Base-by-base conservation (phyloP, 2,113 vertebrate species). In the Coregonus clupeaformis region DNA sequence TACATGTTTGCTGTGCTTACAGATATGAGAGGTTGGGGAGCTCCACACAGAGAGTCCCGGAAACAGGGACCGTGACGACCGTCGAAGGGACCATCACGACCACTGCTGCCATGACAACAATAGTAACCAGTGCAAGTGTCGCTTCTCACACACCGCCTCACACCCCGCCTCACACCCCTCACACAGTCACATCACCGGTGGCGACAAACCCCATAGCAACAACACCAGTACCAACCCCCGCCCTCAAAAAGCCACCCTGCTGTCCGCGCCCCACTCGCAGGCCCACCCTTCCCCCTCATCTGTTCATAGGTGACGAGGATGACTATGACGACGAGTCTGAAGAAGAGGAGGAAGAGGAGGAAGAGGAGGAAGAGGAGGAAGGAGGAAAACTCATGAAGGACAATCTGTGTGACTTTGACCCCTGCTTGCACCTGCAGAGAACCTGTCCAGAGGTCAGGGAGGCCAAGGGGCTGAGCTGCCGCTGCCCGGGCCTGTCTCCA, bases 371-470 rank as follows among this genome's bases (percentile, higher is more conserved):
- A 2, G 47, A 12, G 20, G 57, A n/a, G n/a, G 57, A 45, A 47
- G 45, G 20, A 29, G 45, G n/a, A 7, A 16, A 9, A 4, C 64
- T 49, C 47, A 49, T 5, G 0, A 4, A 13, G 47, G 47, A 16
- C 1, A 52, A 64, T 16, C 29, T 59, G 49, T 74, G 73, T 24
- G 64, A 68, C 73, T 68, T 57, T 24, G 49, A 74, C 65, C 65
- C 63, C 47, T 74, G 73, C 22, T 24, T 67, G 22, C 64, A 74
- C 24, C 73, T 74, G 64, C 73, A 74, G 65, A 22, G 47, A 47
- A 25, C 73, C 29, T 74, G 73, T 25, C 47, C 49, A 11, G 73
- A 68, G 65, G 24, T 68, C 25, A 52, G n/a, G n/a, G 25, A 11
- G 27, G 45, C 49, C 64, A 68, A 36, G 14, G 73, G 49, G 27